Conservation (phyloP, 2,797 vertebrate species). For the Paramormyrops hopkinsi region DNA sequence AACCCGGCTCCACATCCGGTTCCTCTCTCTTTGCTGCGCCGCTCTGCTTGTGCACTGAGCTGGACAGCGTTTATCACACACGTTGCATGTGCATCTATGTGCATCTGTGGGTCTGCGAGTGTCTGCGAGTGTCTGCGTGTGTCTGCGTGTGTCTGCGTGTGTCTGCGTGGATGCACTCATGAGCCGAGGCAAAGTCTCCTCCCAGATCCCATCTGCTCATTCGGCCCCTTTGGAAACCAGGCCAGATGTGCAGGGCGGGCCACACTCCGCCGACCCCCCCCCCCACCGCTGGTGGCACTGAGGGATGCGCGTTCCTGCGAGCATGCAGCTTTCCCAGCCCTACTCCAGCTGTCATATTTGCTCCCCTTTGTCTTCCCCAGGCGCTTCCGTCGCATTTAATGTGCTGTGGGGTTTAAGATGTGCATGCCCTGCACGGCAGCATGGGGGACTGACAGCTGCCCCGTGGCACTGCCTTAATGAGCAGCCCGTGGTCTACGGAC, state of each 20-base stretch:
- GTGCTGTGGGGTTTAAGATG: background rate
- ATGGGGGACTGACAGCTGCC: background rate
- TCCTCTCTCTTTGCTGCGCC: background rate
- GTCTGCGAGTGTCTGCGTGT: background rate
- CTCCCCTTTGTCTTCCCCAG: background rate
- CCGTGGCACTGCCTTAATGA: background rate
- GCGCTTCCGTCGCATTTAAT: constrained; percentile 7
- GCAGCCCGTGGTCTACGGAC: background rate
- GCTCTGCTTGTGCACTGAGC: background rate
- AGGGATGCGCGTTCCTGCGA: background rate
- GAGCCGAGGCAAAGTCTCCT: background rate
- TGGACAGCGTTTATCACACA: background rate
- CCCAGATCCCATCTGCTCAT: background rate
- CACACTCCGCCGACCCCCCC: background rate
- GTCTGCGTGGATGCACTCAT: background rate
- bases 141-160: background rate
- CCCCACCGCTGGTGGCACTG: background rate
- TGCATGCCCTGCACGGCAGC: background rate
- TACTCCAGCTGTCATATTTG: background rate
- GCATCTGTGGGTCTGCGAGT: background rate
- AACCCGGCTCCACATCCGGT: background rate
- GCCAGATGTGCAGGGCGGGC: background rate
- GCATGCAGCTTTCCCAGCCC: background rate
- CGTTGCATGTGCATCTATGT: background rate
- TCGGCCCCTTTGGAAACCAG: background rate